Base-by-base conservation (phyloP, 2,113 vertebrate genomes). In the Datnioides undecimradiatus region DNA sequence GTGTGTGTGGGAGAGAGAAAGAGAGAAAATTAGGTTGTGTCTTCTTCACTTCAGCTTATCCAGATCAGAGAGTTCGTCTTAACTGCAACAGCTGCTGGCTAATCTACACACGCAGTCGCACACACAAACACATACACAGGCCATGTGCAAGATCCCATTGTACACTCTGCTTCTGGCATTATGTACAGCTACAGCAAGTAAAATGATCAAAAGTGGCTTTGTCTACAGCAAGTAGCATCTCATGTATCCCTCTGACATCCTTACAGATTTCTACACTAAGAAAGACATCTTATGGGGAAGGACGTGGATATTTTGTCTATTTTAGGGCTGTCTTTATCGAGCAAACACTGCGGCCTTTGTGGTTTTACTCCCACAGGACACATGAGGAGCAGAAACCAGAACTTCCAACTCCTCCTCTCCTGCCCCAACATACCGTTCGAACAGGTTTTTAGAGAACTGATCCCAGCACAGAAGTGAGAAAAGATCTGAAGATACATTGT, bases 11-110 rank as follows among this genome's bases (percentile, higher is more conserved):
- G 0, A 68, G 33, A 65, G 41, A 23, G 58, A 51, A 6, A 8
- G 7, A 46, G 45, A 46, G 19, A 46, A 25, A 65, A 75, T 9
- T 21, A 41, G 34, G 14, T 73, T 62, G 64, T 59, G 60, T 76
- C 25, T 71, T 59, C 25, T 59, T 79, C 21, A 52, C 34, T 68
- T 84, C 5, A 45, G 67, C 68, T 78, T 69, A 87, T 80, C 55
- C 65, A 76, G 55, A 84, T 80, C 68, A 82, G 45, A 68, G 49
- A 49, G 52, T 76, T 80, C 45, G 49, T 72, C 64, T 74, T 49
- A 67, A 83, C 36, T 36, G 54, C 48, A 84, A 43, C 81, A 77
- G 72, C 81, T 90, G 75, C 45, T 76, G 76, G 82, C 31, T 79
- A 81, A 87, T 82, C 62, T 29, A 66, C 58, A 43, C 58, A 41